Evolutionary conservation across 1,140 invertebrate species (phyloP).

Genomic region (Caenorhabditis brenneri): DNA sequence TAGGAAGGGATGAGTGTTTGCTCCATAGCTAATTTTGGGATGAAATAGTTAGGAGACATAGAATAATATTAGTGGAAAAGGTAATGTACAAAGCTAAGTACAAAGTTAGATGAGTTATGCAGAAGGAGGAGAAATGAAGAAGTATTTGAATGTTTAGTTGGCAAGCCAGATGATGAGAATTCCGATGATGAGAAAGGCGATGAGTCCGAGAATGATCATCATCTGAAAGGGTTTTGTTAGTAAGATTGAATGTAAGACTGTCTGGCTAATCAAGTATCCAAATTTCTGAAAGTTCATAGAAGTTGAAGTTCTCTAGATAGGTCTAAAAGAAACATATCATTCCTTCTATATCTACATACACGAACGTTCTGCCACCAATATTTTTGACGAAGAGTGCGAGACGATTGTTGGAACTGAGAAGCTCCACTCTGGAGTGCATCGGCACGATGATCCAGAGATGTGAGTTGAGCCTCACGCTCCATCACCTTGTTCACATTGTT

Average conservation of each 20-base stretch:
- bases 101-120: conserved; percentile 22
- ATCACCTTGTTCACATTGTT: conserved; percentile 78
- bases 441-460: conserved; percentile 92
- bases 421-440: conserved; percentile 87
- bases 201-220: conserved; percentile 71
- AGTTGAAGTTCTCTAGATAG: too few relatives aligned
- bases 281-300: too few relatives aligned
- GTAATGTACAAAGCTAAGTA: background rate
- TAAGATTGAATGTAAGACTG: too few relatives aligned
- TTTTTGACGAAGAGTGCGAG: conserved; percentile 93
- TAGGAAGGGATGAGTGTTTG: background rate
- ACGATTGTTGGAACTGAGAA: conserved; percentile 95
- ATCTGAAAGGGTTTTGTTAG: conserved; percentile 54
- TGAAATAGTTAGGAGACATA: background rate
- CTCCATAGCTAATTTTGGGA: background rate
- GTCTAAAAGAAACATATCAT: too few relatives aligned
- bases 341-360: background rate
- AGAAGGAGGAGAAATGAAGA: background rate
- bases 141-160: background rate
- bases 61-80: too few relatives aligned
- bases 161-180: conserved; percentile 67
- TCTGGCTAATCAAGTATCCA: too few relatives aligned
- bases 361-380: conserved; percentile 78
- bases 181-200: conserved; percentile 63
- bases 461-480: conserved; percentile 95